Conservation (phyloP, 1,140 invertebrate species). For the Oscheius sp. region DNA sequence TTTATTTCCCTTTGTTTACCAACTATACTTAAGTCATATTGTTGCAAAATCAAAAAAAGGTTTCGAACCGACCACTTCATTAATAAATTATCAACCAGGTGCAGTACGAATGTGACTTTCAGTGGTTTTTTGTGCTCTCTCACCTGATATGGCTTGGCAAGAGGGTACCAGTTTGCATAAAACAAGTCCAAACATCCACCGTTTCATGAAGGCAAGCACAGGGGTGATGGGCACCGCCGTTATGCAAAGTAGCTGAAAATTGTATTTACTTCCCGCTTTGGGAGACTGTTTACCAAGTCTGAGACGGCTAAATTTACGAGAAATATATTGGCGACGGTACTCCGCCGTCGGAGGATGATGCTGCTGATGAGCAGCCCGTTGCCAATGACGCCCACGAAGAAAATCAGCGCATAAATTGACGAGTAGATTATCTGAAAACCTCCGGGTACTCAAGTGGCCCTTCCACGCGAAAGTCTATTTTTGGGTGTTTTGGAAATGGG, state of each 20-base stretch:
- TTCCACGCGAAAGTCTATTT: no score
- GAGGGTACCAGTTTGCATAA: slow-evolving; percentile 53
- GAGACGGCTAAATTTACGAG: slow-evolving; percentile 59
- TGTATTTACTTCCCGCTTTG: neutral
- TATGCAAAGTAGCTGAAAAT: slow-evolving; percentile 59
- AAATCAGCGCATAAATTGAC: slow-evolving; percentile 52
- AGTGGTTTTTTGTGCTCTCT: no score
- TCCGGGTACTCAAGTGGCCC: no score
- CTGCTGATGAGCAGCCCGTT: slow-evolving; percentile 56
- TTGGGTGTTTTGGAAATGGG: no score
- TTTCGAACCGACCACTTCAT: no score
- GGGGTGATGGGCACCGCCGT: slow-evolving; percentile 60
- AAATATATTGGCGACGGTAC: slow-evolving; percentile 58
- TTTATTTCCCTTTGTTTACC: no score
- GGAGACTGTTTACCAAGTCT: slow-evolving; percentile 47
- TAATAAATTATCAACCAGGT: no score
- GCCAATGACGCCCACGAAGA: slow-evolving; percentile 57
- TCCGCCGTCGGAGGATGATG: slow-evolving; percentile 46
- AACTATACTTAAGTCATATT: no score
- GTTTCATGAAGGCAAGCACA: slow-evolving; percentile 55
- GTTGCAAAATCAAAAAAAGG: no score
- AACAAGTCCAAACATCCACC: slow-evolving; percentile 48
- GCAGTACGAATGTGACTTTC: no score
- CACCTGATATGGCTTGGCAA: slow-evolving; percentile 59
- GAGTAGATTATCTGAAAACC: slow-evolving; percentile 55